Evolutionary conservation across 2,113 vertebrate species (phyloP).

Genomic region (Asarcornis scutulata): DNA sequence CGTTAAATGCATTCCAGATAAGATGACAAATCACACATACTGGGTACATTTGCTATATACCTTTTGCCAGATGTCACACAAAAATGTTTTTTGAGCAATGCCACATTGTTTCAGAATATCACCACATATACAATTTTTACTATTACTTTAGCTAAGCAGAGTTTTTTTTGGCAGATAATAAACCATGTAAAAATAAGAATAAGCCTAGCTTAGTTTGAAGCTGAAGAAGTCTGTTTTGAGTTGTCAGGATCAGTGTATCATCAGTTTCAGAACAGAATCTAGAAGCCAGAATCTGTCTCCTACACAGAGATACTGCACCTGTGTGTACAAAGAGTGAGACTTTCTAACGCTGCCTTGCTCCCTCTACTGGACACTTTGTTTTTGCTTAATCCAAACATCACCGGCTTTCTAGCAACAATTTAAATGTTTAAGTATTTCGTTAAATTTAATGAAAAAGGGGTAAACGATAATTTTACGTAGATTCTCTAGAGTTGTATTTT

Average conservation of each 20-base stretch:
- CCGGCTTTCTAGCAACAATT: neutral
- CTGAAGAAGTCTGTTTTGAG: neutral
- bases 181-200: neutral
- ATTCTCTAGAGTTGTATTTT: neutral
- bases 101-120: neutral
- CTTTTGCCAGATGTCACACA: neutral
- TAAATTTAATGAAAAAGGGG: neutral
- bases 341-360: neutral
- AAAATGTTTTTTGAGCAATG: neutral
- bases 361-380: neutral
- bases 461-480: neutral
- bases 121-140: neutral
- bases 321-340: neutral
- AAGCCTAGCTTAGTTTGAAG: neutral
- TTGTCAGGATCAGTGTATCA: rapidly evolving
- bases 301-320: neutral
- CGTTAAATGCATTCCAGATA: neutral
- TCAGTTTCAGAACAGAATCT: neutral
- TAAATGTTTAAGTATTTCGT: neutral
- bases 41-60: neutral
- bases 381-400: neutral
- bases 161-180: neutral
- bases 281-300: neutral
- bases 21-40: neutral
- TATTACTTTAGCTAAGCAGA: neutral